A percentile compares a stretch with the other conserved stretches of the same genome.
phyloP scores from a whole-genome alignment of 1,140 invertebrate species.

The Neocloeon triangulifer region DNA sequence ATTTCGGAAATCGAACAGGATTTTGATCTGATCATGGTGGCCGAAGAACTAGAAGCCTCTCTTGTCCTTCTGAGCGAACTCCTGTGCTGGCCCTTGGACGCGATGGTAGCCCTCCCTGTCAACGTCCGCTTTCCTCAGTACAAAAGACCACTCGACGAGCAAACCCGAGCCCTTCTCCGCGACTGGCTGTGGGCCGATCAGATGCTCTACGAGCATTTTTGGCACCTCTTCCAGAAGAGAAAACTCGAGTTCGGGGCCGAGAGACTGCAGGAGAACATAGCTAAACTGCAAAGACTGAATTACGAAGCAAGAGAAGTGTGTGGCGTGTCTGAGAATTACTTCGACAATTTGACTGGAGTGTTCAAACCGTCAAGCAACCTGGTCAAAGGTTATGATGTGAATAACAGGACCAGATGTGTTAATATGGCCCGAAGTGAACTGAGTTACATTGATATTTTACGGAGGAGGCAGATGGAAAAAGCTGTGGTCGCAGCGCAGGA shows the following conservation, averaged over 20 bases:
- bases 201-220: conserved; percentile 15
- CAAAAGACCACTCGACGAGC: too few relatives aligned
- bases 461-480: too few relatives aligned
- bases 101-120: conserved; percentile 18
- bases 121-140: conserved; percentile 14
- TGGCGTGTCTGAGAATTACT: too few relatives aligned
- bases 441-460: too few relatives aligned
- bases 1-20: conserved; percentile 16
- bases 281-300: conserved; percentile 10
- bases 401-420: too few relatives aligned
- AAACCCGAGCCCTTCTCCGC: conserved; percentile 8
- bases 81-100: conserved; percentile 22
- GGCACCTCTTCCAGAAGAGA: conserved; percentile 12
- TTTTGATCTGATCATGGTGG: conserved; percentile 26
- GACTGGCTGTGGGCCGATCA: conserved; percentile 14
- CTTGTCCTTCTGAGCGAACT: conserved; percentile 21
- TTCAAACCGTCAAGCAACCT: too few relatives aligned
- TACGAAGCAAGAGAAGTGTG: conserved; percentile 8
- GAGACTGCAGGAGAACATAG: conserved; percentile 12
- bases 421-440: too few relatives aligned
- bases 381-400: too few relatives aligned
- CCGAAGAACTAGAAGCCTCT: conserved; percentile 27
- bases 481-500: too few relatives aligned
- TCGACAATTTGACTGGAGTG: too few relatives aligned
- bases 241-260: conserved; percentile 13